Conservation (phyloP, 2,797 vertebrate genomes). For the Sternotherus odoratus region DNA sequence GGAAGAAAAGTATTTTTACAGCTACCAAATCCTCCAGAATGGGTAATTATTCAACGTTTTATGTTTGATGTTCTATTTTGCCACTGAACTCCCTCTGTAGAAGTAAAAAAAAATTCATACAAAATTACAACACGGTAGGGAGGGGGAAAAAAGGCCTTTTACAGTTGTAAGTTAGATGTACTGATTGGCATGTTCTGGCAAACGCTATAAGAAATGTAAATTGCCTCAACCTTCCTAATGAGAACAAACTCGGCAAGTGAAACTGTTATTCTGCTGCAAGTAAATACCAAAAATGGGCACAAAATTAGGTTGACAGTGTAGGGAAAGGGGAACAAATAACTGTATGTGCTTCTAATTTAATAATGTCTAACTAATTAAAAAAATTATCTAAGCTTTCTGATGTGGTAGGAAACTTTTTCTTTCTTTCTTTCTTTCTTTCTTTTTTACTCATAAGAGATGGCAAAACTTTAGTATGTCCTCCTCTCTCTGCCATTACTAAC, state of each 20-base stretch:
- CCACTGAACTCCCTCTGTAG: conserved; percentile 39
- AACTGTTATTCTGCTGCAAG: background rate
- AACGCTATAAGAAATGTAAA: conserved; percentile 49
- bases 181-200: conserved; percentile 35
- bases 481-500: background rate
- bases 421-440: no score
- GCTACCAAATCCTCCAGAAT: conserved; percentile 83
- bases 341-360: conserved; percentile 12
- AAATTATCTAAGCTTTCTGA: background rate
- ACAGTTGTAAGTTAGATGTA: conserved; percentile 22
- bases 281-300: background rate
- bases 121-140: background rate
- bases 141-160: background rate
- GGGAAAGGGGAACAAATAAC: conserved; percentile 9
- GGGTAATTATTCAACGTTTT: conserved; percentile 82
- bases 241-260: conserved; percentile 24
- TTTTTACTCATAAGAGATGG: conserved; percentile 42
- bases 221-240: background rate
- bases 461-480: background rate
- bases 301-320: conserved; percentile 36
- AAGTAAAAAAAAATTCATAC: conserved; percentile 28
- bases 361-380: background rate
- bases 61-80: conserved; percentile 82
- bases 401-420: conserved; percentile 25
- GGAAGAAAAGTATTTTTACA: conserved; percentile 82